A percentile compares a stretch with the other conserved stretches of the same genome.
Conservation (phyloP, 2,113 vertebrate genomes). For the Tonatia bakeri region DNA sequence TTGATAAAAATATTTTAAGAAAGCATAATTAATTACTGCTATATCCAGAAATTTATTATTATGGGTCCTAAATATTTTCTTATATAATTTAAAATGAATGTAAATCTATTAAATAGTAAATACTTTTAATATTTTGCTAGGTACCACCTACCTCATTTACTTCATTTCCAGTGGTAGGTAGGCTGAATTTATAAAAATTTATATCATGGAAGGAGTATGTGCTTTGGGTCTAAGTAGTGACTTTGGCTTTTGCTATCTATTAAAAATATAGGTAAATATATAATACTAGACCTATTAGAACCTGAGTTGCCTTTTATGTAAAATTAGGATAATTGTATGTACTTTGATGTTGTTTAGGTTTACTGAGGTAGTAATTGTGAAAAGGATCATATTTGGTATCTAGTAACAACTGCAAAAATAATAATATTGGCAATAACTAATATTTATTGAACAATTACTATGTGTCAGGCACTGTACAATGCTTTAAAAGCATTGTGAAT, state of each 20-base stretch:
- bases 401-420: not conserved
- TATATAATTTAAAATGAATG: not conserved
- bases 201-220: not conserved
- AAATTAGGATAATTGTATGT: not conserved
- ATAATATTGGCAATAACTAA: not conserved
- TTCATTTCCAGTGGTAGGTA: not conserved
- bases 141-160: not conserved
- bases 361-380: not conserved
- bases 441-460: not conserved
- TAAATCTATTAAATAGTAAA: not conserved
- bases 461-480: not conserved
- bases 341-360: not conserved
- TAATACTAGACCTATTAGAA: not conserved
- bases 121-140: not conserved
- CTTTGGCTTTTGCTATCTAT: not conserved
- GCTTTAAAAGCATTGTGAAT: not conserved
- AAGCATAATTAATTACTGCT: not conserved
- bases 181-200: not conserved
- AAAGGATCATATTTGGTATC: not conserved
- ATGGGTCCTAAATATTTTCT: not conserved
- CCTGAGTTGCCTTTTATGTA: not conserved
- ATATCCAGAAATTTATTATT: not conserved
- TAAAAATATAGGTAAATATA: conserved; percentile 10
- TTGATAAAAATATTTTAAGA: not conserved
- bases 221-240: not conserved